phyloP scores from a whole-genome alignment of 2,113 vertebrate species.

The Podiceps cristatus region DNA sequence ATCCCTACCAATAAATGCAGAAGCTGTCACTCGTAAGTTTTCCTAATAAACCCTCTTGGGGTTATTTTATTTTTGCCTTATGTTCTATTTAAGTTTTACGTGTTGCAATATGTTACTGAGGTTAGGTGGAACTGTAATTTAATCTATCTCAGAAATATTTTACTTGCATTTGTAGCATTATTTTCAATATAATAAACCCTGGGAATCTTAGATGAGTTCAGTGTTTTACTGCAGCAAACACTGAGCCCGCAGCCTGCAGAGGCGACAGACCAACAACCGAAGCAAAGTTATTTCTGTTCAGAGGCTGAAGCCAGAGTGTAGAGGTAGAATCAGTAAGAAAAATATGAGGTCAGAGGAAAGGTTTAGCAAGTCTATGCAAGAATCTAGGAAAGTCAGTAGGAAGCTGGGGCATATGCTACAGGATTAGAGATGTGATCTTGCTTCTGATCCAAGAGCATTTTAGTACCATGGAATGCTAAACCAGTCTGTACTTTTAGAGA shows the following conservation, averaged over 20 bases:
- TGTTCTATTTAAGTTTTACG: not conserved
- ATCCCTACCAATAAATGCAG: constrained; percentile 75
- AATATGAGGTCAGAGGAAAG: not conserved
- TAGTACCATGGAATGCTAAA: not conserved
- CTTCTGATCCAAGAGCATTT: not conserved
- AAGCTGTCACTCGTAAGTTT: constrained; percentile 88
- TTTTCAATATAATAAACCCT: not conserved
- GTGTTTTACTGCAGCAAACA: not conserved
- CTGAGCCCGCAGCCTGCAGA: not conserved
- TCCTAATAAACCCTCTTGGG: not conserved
- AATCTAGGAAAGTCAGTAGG: not conserved
- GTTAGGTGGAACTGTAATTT: not conserved
- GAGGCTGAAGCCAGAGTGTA: not conserved
- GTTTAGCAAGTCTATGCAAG: not conserved
- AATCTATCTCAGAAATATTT: not conserved
- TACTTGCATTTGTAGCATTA: not conserved
- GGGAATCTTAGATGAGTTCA: not conserved
- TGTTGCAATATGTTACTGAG: not conserved
- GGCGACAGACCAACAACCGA: not conserved
- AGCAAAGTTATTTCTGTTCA: not conserved
- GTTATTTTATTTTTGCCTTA: not conserved
- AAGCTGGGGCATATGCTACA: not conserved
- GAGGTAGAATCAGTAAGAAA: not conserved
- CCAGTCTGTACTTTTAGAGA: not conserved
- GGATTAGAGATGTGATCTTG: not conserved